Base-by-base conservation (phyloP, 2,113 vertebrate genomes). In the Chamaea fasciata region DNA sequence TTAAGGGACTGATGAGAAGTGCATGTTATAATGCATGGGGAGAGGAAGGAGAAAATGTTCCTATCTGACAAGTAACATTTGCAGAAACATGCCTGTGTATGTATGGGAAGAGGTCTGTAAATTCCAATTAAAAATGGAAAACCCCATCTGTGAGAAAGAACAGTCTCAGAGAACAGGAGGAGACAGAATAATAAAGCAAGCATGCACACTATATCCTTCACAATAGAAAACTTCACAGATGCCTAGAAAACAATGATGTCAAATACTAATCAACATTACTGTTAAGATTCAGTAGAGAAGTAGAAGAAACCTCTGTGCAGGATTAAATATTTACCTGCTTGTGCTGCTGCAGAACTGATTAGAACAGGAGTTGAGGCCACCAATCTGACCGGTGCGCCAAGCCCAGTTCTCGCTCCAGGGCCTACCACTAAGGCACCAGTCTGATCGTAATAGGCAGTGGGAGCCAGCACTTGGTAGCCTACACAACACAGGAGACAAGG, bases 391-490 rank as follows among this genome's bases (percentile, higher is more conserved):
- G 99, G 99, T 74, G 98, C 98, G 47, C 99, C 98, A 44, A 99
- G 98, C 81, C 99, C 98, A 69, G 98, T 98, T 90, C 99, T 98
- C 7, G 98, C 98, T 94, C 99, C 98, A 67, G 99, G 99, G 80
- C 99, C 99, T 98, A 99, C 98, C 91, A 99, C 99, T 91, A 99
- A 98, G 93, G 99, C 98, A 95, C 99, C 99, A 69, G 97, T 99
- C 98, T 99, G 99, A 97, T 99, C 99, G 1, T 99, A 99, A 98
- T 99, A 99, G 87, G 99, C 99, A 92, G 99, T 99, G 85, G 99
- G 99, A 83, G 99, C 98, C 95, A 99, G 97, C 49, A 99, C 99
- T 95, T 99, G 99, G 97, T 99, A 99, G 95, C 99, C 99, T 99
- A 84, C 49, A 87, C 56, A 92, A 97, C 17, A 96, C 41, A 93